Percentiles rank a stretch among this genome's conserved stretches.
Evolutionary conservation across 2,797 vertebrate genomes (phyloP).

Genomic region (Darevskia nairensis): DNA sequence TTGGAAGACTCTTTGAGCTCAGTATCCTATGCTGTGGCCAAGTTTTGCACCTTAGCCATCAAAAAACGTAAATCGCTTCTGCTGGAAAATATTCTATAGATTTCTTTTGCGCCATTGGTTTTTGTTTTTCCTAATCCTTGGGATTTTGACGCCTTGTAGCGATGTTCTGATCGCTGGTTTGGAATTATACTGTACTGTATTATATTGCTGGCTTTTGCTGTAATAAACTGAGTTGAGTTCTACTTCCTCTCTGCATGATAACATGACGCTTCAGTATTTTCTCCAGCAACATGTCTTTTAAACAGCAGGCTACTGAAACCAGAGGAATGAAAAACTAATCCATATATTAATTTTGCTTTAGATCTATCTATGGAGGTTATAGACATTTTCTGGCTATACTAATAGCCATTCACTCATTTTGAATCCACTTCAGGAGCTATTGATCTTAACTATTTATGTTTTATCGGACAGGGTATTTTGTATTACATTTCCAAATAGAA

Average conservation of each 20-base stretch:
- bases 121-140: too few relatives aligned
- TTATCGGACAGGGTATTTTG: slow-evolving; percentile 13
- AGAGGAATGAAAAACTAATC: slow-evolving; percentile 20
- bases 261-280: background rate
- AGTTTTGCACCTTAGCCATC: too few relatives aligned
- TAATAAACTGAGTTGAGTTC: too few relatives aligned
- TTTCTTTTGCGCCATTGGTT: too few relatives aligned
- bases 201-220: too few relatives aligned
- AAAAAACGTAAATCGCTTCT: too few relatives aligned
- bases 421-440: background rate
- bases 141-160: too few relatives aligned
- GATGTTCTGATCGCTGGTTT: too few relatives aligned
- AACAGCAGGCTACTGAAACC: background rate
- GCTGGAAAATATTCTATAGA: too few relatives aligned
- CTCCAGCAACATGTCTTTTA: slow-evolving; percentile 2
- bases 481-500: background rate
- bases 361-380: background rate
- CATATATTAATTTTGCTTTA: slow-evolving; percentile 34
- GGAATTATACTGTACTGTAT: too few relatives aligned
- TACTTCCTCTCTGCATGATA: background rate
- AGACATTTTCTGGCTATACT: background rate
- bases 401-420: slow-evolving; percentile 18
- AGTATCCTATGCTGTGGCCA: too few relatives aligned
- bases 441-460: background rate
- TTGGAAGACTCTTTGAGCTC: too few relatives aligned